Percentiles rank a stretch among this genome's conserved stretches.
Evolutionary conservation across 2,888 invertebrate species (phyloP).

Genomic region (Drosophila picticornis): DNA sequence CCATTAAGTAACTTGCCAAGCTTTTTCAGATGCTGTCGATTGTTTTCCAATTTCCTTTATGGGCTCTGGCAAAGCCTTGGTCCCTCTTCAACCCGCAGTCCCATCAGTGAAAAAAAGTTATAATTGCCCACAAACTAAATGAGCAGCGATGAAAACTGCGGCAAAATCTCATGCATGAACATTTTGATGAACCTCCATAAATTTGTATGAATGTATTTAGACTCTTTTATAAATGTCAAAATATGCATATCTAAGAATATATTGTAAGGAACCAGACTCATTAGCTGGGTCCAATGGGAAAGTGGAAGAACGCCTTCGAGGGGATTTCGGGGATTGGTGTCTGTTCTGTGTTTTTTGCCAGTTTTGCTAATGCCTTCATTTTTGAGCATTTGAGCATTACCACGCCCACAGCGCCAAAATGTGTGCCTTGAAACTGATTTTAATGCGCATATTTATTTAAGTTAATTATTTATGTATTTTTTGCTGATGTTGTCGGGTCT

Average conservation of each 20-base stretch:
- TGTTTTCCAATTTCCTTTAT: constrained; percentile 31
- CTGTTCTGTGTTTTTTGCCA: constrained; percentile 8
- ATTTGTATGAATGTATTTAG: neutral
- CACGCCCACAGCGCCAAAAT: neutral
- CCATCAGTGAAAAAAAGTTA: constrained; percentile 2
- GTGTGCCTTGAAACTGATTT: constrained; percentile 28
- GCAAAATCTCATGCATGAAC: constrained; percentile 21
- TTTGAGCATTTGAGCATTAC: neutral
- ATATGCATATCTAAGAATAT: constrained; percentile 5
- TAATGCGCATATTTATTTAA: constrained; percentile 64
- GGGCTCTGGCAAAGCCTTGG: neutral
- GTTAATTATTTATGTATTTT: constrained; percentile 48
- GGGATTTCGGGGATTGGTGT: neutral
- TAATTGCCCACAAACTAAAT: constrained; percentile 18
- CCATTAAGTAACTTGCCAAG: neutral
- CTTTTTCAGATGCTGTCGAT: constrained; percentile 17
- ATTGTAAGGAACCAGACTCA: constrained; percentile 27
- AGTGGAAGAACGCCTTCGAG: constrained; percentile 1
- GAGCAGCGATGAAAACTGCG: constrained; percentile 4
- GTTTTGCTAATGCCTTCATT: neutral
- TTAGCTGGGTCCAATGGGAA: constrained; percentile 38
- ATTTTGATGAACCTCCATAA: constrained; percentile 32
- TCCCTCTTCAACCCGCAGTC: neutral
- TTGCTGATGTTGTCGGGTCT: constrained; percentile 7
- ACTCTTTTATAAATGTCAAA: neutral